phyloP scores from a whole-genome alignment of 30 jellyfish, hydroid and myxozoan genomes.

The Sanderia malayensis region DNA sequence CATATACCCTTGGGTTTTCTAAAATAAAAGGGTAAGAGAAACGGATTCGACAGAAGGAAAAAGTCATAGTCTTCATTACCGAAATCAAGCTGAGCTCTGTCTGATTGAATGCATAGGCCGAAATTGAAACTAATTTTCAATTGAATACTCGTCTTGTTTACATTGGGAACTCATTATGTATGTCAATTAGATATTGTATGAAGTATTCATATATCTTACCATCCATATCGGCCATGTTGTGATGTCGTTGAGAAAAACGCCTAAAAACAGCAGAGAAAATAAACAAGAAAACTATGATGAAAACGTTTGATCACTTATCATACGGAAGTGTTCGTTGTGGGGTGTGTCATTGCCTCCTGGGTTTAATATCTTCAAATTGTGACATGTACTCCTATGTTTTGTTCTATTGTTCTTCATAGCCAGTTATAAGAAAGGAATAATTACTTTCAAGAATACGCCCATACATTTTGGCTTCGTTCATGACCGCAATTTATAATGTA shows the following conservation, averaged over 20 bases:
- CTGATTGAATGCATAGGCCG: no score
- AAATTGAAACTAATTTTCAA: no score
- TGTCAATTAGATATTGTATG: no score
- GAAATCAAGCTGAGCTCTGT: no score
- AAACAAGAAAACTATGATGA: neutral
- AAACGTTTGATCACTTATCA: neutral
- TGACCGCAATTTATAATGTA: neutral
- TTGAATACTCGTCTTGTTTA: no score
- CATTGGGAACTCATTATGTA: no score
- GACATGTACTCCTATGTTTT: neutral
- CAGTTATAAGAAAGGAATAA: neutral
- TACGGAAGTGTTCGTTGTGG: slow-evolving; percentile 3
- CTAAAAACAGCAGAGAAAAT: neutral
- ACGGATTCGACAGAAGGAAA: no score
- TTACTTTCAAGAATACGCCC: neutral
- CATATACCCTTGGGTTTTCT: no score
- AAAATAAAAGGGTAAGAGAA: no score
- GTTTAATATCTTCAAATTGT: neutral
- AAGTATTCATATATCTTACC: no score
- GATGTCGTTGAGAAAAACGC: neutral
- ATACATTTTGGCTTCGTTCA: neutral
- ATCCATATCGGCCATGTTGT: slow-evolving; percentile 1
- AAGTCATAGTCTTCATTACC: no score
- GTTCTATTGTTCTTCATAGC: neutral
- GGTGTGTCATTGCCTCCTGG: slow-evolving; percentile 1